Conservation (phyloP, 1,140 invertebrate species). For the Drusus annulatus region DNA sequence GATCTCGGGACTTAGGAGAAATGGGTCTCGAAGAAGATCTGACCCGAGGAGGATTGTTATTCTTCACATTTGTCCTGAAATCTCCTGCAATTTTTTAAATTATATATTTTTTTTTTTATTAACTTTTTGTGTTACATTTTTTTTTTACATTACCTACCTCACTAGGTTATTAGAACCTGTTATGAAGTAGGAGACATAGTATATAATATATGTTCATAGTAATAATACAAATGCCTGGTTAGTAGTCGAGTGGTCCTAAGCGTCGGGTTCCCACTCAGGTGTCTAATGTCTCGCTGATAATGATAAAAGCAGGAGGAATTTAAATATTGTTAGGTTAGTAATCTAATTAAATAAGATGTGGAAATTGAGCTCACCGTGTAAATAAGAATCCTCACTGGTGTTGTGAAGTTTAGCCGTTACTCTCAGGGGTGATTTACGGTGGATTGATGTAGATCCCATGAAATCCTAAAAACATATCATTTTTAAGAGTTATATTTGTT, state of each 20-base stretch:
- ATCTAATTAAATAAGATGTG: not conserved
- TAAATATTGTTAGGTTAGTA: too few relatives aligned
- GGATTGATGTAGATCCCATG: conserved; percentile 51
- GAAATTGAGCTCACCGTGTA: conserved; percentile 48
- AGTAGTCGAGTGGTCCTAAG: too few relatives aligned
- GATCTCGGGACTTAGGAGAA: conserved; percentile 53
- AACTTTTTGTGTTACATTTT: too few relatives aligned
- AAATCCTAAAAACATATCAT: conserved; percentile 48
- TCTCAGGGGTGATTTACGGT: conserved; percentile 56
- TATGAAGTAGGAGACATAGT: too few relatives aligned
- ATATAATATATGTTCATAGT: too few relatives aligned
- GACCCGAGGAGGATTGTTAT: conserved; percentile 50
- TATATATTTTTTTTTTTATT: too few relatives aligned
- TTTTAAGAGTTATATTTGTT: not conserved
- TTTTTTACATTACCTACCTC: too few relatives aligned
- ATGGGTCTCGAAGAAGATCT: conserved; percentile 54
- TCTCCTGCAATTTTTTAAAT: conserved; percentile 39
- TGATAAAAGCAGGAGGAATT: too few relatives aligned
- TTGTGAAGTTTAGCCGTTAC: conserved; percentile 58
- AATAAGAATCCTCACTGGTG: conserved; percentile 56
- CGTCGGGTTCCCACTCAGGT: too few relatives aligned
- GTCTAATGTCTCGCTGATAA: too few relatives aligned
- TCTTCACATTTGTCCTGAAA: conserved; percentile 52
- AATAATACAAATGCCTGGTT: too few relatives aligned
- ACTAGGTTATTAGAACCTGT: too few relatives aligned